Percentiles rank a stretch among this genome's conserved stretches.
Conservation (phyloP, 2,113 vertebrate species). For the Prunella himalayana region DNA sequence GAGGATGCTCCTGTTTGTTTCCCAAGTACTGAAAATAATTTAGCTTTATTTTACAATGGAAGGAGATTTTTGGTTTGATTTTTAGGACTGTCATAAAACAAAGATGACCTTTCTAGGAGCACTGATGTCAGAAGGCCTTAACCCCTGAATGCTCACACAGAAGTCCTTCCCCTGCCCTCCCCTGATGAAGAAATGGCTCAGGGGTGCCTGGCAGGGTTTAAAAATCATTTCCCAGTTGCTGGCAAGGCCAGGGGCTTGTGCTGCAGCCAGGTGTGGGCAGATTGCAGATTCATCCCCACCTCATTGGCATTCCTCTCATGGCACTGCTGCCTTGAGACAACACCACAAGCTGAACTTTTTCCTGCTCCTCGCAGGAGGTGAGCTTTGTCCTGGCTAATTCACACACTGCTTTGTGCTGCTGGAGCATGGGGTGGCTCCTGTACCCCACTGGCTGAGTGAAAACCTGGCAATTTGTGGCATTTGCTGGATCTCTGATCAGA, state of each 20-base stretch:
- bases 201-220: not conserved
- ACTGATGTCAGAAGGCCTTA: not conserved
- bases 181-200: not conserved
- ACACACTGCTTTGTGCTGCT: not conserved
- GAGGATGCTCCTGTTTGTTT: not conserved
- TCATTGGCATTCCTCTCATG: not conserved
- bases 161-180: not conserved
- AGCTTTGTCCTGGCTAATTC: not conserved
- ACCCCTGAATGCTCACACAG: not conserved
- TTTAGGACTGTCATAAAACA: not conserved
- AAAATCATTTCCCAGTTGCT: not conserved
- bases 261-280: not conserved
- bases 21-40: not conserved
- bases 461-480: not conserved
- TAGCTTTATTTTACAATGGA: not conserved
- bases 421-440: not conserved
- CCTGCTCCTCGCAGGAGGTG: not conserved
- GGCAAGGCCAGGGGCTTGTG: not conserved
- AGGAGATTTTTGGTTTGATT: not conserved
- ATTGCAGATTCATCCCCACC: not conserved
- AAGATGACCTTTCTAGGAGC: not conserved
- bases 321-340: not conserved
- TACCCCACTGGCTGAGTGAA: not conserved
- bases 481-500: not conserved
- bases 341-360: not conserved